Evolutionary conservation across 2,888 invertebrate genomes (phyloP).

Genomic region (Acanthosoma haemorrhoidale): DNA sequence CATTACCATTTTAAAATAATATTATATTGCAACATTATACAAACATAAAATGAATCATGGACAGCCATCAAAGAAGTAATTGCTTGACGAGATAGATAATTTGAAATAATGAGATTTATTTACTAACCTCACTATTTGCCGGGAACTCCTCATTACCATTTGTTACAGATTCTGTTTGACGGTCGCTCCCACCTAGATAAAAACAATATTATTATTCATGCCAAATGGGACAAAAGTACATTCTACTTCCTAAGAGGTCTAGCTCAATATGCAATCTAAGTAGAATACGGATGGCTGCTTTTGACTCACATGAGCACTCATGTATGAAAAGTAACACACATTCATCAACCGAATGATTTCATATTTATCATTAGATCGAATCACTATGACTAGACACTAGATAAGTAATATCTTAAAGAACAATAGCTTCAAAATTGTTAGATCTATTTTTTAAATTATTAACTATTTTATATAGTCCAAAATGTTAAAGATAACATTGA

Average conservation of each 20-base stretch:
- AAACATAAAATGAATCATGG: too few relatives aligned
- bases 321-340: slow-evolving; percentile 19
- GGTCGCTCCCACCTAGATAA: slow-evolving; percentile 7
- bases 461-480: neutral
- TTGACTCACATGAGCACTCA: slow-evolving; percentile 21
- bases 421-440: neutral
- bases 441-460: neutral
- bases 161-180: slow-evolving; percentile 1
- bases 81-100: too few relatives aligned
- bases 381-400: neutral
- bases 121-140: neutral
- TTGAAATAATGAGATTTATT: too few relatives aligned
- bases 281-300: neutral
- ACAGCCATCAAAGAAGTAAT: too few relatives aligned
- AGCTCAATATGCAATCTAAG: slow-evolving; percentile 11
- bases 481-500: neutral
- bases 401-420: neutral
- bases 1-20: too few relatives aligned
- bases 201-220: neutral
- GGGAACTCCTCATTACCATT: slow-evolving; percentile 17
- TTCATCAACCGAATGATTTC: neutral
- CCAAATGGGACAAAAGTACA: neutral
- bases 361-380: neutral
- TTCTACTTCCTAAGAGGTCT: neutral
- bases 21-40: too few relatives aligned